Base-by-base conservation (phyloP, 2,888 invertebrate genomes). In the Spisula solida region DNA sequence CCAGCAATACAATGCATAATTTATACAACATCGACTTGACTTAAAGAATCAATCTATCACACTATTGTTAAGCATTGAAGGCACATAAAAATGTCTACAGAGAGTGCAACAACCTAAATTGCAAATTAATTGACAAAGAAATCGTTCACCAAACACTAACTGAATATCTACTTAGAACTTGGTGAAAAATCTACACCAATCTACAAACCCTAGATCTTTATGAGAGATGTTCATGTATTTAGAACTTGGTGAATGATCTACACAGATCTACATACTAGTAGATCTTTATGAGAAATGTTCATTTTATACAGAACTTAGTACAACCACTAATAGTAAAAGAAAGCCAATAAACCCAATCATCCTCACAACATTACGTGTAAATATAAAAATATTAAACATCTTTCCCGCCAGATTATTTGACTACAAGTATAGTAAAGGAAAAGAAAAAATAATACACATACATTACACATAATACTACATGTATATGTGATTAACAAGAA, bases 61-160 rank as follows among this genome's bases (percentile, higher is more conserved):
- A 83, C 48, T 70, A 66, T 83, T 47, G 47, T 70, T 34, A 83
- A 75, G 75, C 70, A 51, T 48, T 83, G 51, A 83, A 83, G 83
- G 83, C 83, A 83, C 83, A 75, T 47, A 75, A 47, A 41, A 83
- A 75, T 31, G 66, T 51, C 41, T 75, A 41, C 41, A 34, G 51
- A 34, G 51, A 31, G 48, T 83, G 83, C 70, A 83, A 51, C 75
- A 29, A 12, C 48, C 25, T 66, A 66, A 41, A 66, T 70, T 82
- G 66, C 82, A 82, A 34, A 41, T n/a, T 20, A 83, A 51, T 20
- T 66, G 41, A 56, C 48, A 82, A 41, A 47, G 41, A 5, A 0
- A 60, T 29, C 12, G 25, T 25, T 20, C 34, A 66, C 34, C 48
- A 83, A 51, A 34, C 34, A n/a, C 47, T 34, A 82, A 29, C 60